These are phyloP conservation scores for Zoroaster sp. DNA, from an alignment of 53 echinoderm and acorn worm genomes.

Conservation along the genomic window DNA sequence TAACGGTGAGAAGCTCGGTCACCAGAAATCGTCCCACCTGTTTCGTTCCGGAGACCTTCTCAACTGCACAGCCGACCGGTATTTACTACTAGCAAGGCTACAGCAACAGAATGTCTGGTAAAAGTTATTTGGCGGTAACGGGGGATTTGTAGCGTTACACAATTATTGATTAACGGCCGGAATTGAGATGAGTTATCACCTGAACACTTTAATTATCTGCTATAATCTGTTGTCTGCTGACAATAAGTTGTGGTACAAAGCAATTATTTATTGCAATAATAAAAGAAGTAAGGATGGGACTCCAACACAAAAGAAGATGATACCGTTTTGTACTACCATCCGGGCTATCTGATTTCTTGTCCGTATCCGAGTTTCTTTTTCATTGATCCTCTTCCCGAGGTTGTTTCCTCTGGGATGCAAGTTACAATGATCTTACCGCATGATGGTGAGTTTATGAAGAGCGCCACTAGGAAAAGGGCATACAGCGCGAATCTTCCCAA, in stretches of 20 bases:
- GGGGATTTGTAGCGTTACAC: conserved; percentile 85
- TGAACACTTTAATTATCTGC: conserved; percentile 27
- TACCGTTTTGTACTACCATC: conserved; percentile 33
- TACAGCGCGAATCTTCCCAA: conserved; percentile 52
- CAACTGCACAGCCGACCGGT: conserved; percentile 20
- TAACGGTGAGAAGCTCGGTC: conserved; percentile 44
- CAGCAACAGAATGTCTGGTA: conserved; percentile 79
- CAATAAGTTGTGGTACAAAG: neutral
- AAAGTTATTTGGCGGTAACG: conserved; percentile 83
- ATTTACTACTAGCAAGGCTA: conserved; percentile 26
- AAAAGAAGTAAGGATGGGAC: conserved; percentile 25
- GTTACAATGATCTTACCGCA: conserved; percentile 69
- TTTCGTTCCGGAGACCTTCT: conserved; percentile 24
- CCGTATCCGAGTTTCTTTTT: conserved; percentile 32
- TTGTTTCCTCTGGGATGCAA: conserved; percentile 25
- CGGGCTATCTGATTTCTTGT: conserved; percentile 36
- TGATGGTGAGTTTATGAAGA: conserved; percentile 50
- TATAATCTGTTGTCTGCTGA: neutral
- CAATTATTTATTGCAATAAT: neutral
- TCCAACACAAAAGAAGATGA: conserved; percentile 34
- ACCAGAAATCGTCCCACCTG: conserved; percentile 4
- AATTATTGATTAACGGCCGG: conserved; percentile 85
- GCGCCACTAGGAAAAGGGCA: conserved; percentile 69
- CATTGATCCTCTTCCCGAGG: conserved; percentile 34
- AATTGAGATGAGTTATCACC: conserved; percentile 78